phyloP scores from a whole-genome alignment of 2,888 invertebrate genomes.

The Chirona hameri region DNA sequence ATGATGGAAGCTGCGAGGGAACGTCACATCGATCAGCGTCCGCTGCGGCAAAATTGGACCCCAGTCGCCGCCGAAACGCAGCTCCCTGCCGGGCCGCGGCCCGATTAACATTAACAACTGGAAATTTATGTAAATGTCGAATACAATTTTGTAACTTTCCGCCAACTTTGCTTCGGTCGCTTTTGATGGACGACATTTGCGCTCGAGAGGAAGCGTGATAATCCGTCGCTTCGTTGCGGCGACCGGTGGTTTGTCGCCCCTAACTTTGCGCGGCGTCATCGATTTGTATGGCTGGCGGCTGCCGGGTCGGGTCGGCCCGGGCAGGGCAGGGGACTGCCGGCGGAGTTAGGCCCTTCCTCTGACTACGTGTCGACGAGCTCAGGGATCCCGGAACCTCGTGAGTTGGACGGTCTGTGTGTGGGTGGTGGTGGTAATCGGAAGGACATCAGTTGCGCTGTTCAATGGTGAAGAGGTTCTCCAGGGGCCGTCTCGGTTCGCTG shows the following conservation, averaged over 20 bases:
- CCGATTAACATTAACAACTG: conserved; percentile 11
- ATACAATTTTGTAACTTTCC: conserved; percentile 12
- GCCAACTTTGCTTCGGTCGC: background rate
- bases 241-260: background rate
- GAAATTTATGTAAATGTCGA: conserved; percentile 24
- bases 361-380: no score
- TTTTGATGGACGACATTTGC: conserved; percentile 24
- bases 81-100: background rate
- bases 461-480: no score
- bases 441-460: no score
- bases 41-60: background rate
- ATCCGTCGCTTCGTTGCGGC: background rate
- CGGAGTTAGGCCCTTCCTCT: no score
- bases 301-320: no score
- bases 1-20: no score
- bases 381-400: no score
- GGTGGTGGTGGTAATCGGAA: no score
- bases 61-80: background rate
- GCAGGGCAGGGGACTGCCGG: no score
- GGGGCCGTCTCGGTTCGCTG: no score
- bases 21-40: no score
- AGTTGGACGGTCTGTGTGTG: no score
- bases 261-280: background rate
- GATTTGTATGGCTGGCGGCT: background rate
- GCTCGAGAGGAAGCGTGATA: background rate